Evolutionary conservation across 1,140 invertebrate genomes (phyloP), one percentile per base, ranked within the genome.

Genomic region (Megalonaias nervosa): DNA sequence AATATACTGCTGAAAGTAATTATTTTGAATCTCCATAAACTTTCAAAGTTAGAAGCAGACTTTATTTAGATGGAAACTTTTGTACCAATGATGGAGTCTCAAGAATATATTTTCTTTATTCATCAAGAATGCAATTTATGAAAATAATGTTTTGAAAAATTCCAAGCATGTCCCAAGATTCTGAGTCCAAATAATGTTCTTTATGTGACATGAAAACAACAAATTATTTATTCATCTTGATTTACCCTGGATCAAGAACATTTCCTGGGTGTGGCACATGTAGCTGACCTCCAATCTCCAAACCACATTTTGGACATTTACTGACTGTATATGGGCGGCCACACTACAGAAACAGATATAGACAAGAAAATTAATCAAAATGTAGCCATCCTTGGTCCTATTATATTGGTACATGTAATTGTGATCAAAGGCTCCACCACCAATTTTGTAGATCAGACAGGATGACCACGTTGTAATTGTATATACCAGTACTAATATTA

Each of bases 261-360:
- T 88, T 88, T 48, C 71, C 76, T 4, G n/a, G 23, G 48, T 72
- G 15, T n/a, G 74, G 67, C 15, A 65, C 62, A 75, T 89, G 79
- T 62, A n/a, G 17, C 57, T 56, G 16, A 13, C 86, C 87, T 61
- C 87, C 87, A 69, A 89, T 88, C 21, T 81, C 64, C 57, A 70
- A 69, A 15, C 81, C 82, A 80, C 88, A 89, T 55, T 77, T 69
- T 31, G 81, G 83, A 81, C 88, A 89, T 48, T 58, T 76, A 26
- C 77, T 74, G 26, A 65, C 23, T 16, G 61, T 55, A 67, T 60
- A 67, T 38, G 87, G 85, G 14, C 76, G 66, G 66, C 88, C 88
- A 81, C 88, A 89, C 86, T 88, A 71, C 65, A 78, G 12, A 77
- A 62, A 61, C 38, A 3, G 66, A 38, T 26, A 73, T 1, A 58